These are phyloP conservation scores for Chrysodeixis includens DNA, from an alignment of 2,888 invertebrate genomes.

Conservation along the genomic window DNA sequence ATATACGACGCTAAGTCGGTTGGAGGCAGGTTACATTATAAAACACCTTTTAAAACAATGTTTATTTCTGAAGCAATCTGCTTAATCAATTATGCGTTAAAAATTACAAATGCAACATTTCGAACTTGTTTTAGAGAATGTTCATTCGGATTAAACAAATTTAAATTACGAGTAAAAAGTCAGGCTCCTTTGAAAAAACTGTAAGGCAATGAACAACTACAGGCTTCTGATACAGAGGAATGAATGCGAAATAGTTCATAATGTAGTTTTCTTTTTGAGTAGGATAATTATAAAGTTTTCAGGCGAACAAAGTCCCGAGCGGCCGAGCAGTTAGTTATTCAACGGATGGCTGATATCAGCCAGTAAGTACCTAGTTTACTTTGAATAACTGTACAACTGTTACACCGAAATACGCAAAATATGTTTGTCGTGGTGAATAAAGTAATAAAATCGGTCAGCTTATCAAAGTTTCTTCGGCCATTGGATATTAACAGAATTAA, in stretches of 20 bases:
- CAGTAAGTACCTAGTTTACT: neutral
- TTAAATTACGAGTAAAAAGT: neutral
- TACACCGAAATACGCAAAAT: constrained; percentile 29
- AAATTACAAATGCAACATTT: neutral
- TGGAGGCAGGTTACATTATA: neutral
- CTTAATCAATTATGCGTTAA: neutral
- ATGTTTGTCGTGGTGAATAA: constrained; percentile 42
- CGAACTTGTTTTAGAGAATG: neutral
- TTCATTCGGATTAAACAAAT: neutral
- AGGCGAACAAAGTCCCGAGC: constrained; percentile 4
- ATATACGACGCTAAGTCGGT: neutral
- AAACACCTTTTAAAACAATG: neutral
- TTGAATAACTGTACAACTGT: constrained; percentile 1
- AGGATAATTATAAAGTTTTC: constrained; percentile 2
- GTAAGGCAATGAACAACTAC: neutral
- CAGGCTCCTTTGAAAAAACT: neutral
- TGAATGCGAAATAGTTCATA: neutral
- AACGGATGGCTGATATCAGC: neutral
- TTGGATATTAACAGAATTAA: constrained; percentile 78
- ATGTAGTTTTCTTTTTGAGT: constrained; percentile 2
- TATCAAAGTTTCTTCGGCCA: constrained; percentile 68
- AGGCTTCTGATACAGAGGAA: neutral
- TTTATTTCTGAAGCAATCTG: neutral
- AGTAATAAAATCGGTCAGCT: constrained; percentile 64
- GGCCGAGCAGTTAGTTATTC: neutral